Evolutionary conservation across 2,797 vertebrate species (phyloP), one percentile per base, ranked within the genome.

Genomic region (Chanos chanos): DNA sequence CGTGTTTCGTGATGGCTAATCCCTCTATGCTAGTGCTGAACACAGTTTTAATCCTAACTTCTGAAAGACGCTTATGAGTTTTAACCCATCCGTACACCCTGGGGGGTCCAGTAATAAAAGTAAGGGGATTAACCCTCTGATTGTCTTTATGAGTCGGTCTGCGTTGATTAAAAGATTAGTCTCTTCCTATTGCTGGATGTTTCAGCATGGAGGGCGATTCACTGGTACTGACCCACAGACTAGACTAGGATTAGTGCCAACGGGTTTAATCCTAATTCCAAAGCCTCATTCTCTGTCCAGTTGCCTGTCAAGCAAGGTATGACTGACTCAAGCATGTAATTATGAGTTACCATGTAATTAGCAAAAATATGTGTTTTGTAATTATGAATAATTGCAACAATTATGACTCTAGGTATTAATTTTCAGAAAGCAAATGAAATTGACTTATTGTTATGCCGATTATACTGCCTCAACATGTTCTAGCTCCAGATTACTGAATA

Each of bases 121-220:
- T 28, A 21, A 34, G 13, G 15, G 51, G 70, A 61, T 68, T 67
- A 53, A 64, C 59, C 48, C 66, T 19, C 13, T 24, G 34, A 27
- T 66, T 45, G 30, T 63, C 58, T 53, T 72, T 67, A 59, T 68
- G 8, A 60, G 30, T 37, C 31, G 60, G 52, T 71, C 45, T 52
- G 25, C 24, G 19, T 64, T 64, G 65, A 72, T 72, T 68, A 64
- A 68, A 64, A 68, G 64, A 66, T 72, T 60, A 67, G 31, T 18
- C 25, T 18, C 25, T 21, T 25, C 5, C 13, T 44, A 34, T 47
- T n/a, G n/a, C 61, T 54, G n/a, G 31, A 40, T 57, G 44, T 7
- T 21, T 1, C 5, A 24, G 36, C 7, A 10, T 57, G 40, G 63
- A 47, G 47, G 53, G 37, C 52, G 13, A 19, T 33, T 34, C 10